Conservation (phyloP, 2,113 vertebrate species). For the Steatornis caripensis region DNA sequence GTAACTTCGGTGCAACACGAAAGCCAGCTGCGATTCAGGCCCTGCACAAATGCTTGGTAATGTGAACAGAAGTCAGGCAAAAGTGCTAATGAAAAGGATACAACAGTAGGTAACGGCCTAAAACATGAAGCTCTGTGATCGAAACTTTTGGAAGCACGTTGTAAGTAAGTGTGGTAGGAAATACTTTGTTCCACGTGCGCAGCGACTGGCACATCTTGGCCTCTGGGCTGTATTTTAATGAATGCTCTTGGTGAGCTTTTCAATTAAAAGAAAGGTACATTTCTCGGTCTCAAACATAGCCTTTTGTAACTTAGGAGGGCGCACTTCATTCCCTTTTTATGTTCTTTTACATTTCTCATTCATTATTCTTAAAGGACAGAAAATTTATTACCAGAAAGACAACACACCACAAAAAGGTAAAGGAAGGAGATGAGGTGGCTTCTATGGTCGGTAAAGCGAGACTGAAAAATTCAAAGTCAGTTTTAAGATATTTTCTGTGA, state of each 20-base stretch:
- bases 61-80: neutral
- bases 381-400: neutral
- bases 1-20: rapidly evolving
- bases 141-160: neutral
- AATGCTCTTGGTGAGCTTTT: neutral
- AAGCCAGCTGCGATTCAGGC: neutral
- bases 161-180: neutral
- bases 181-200: neutral
- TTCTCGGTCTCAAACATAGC: neutral
- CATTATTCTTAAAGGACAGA: neutral
- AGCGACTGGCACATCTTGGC: neutral
- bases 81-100: neutral
- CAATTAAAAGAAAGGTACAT: neutral
- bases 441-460: neutral
- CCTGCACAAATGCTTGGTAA: neutral
- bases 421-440: neutral
- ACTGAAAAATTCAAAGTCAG: neutral
- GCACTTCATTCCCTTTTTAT: neutral
- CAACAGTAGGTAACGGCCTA: neutral
- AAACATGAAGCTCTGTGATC: neutral
- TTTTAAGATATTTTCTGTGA: neutral
- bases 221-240: neutral
- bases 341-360: neutral
- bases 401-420: neutral
- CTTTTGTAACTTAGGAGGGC: neutral